A percentile compares a stretch with the other conserved stretches of the same genome.
Evolutionary conservation across 2,113 vertebrate species (phyloP).

Genomic region (Suricata suricatta): DNA sequence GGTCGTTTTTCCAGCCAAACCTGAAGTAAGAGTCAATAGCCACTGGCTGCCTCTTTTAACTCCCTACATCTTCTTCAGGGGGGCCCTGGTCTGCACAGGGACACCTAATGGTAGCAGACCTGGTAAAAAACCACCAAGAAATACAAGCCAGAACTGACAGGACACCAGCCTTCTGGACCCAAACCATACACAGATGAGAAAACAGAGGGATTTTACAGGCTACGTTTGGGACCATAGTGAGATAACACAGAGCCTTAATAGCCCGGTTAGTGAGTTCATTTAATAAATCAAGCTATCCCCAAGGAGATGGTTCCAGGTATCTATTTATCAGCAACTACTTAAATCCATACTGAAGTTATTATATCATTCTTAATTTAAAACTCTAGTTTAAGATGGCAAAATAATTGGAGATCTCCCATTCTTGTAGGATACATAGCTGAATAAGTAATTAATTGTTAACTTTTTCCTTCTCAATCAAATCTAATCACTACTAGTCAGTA

Average conservation of each 20-base stretch:
- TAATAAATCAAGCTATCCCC: slow-evolving; percentile 63
- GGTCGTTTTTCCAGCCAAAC: neutral
- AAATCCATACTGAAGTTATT: slow-evolving; percentile 45
- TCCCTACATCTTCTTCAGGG: neutral
- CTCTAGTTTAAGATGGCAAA: slow-evolving; percentile 48
- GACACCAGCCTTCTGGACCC: neutral
- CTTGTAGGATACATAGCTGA: neutral
- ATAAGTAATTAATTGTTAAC: slow-evolving; percentile 36
- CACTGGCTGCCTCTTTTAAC: neutral
- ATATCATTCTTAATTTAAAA: slow-evolving; percentile 57
- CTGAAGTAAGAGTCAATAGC: neutral
- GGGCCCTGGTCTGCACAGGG: neutral
- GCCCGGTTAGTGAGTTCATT: slow-evolving; percentile 22
- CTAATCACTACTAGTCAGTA: neutral
- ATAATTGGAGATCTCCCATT: slow-evolving; percentile 46
- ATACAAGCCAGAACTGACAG: neutral
- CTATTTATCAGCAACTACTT: slow-evolving; percentile 56
- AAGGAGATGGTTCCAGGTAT: slow-evolving; percentile 35
- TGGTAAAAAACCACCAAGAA: neutral
- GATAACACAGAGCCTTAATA: slow-evolving; percentile 30
- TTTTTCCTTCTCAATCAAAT: neutral
- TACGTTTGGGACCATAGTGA: neutral
- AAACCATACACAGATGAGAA: neutral
- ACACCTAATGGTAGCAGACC: neutral
- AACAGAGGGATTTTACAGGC: neutral